Conservation (phyloP, 2,113 vertebrate genomes). For the Coturnix japonica region DNA sequence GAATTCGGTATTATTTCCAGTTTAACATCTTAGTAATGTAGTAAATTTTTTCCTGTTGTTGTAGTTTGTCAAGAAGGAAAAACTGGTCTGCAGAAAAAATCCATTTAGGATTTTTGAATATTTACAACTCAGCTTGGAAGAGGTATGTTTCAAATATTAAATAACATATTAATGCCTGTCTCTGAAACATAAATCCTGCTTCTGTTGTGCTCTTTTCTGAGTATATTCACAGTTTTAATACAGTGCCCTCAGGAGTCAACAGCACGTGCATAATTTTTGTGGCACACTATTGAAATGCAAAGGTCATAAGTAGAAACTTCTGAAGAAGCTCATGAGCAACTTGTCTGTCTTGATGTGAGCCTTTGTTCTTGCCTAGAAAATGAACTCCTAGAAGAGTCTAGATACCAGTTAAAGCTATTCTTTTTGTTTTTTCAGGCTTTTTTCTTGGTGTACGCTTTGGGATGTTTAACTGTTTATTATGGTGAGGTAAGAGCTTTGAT, state of each 20-base stretch:
- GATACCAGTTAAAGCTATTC: background rate
- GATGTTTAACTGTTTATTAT: constrained; percentile 87
- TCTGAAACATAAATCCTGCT: background rate
- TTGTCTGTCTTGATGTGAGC: background rate
- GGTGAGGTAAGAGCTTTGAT: constrained; percentile 81
- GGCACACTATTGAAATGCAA: background rate
- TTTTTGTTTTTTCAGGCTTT: constrained; percentile 85
- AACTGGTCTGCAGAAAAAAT: constrained; percentile 82
- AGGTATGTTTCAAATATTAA: constrained; percentile 79
- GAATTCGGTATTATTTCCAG: background rate
- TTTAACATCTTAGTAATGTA: background rate
- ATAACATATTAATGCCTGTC: background rate
- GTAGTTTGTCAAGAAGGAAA: constrained; percentile 59
- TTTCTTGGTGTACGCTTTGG: constrained; percentile 93
- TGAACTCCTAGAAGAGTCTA: background rate
- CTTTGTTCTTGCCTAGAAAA: background rate
- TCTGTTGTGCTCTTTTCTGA: background rate
- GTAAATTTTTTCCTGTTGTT: background rate
- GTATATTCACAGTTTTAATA: background rate
- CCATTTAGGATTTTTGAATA: constrained; percentile 87
- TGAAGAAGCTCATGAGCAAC: background rate
- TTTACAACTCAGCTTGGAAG: constrained; percentile 92
- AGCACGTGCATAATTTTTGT: background rate
- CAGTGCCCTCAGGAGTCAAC: background rate
- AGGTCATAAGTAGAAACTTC: background rate